Evolutionary conservation across 2,888 invertebrate genomes (phyloP), one percentile per base, ranked within the genome.

Genomic region (Sinhomidia bicolor): DNA sequence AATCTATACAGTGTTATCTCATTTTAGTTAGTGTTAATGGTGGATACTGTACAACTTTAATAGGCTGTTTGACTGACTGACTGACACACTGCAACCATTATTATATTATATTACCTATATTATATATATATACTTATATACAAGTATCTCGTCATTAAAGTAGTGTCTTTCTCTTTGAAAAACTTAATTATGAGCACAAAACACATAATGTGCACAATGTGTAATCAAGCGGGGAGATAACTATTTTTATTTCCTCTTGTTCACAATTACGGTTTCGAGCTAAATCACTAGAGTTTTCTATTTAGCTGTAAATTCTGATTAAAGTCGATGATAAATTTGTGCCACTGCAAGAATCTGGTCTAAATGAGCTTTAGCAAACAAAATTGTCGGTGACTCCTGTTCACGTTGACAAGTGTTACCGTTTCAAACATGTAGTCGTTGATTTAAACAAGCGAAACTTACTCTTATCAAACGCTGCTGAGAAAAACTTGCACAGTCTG

Each of bases 171-270:
- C 32, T 62, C 62, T 29, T 29, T 62, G 14, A 29, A 29, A 62
- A 62, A 62, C 62, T 62, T 62, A 62, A 62, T 62, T 62, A 62
- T n/a, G 62, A 62, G 62, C 6, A 26, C 7, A 62, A 26, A 7
- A 47, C 44, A 47, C 29, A 3, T 26, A 62, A 9, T 14, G 5
- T 23, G 29, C 14, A 29, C 29, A 62, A 62, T 9, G 26, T 23
- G 26, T 62, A 62, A 62, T 62, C 62, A 62, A 54, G 17, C 57
- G 23, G 23, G 3, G 57, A 1, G 57, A 57, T 57, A 57, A 57
- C n/a, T 7, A 23, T 14, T 5, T n/a, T 36, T 36, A 57, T 57
- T 57, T 57, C 57, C 57, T 57, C 57, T 57, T 57, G n/a, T 54
- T 54, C n/a, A n/a, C n/a, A 36, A 23, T 54, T 20, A 54, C 14